Base-by-base conservation (phyloP, 2,888 invertebrate species). In the Ligdia adustata region DNA sequence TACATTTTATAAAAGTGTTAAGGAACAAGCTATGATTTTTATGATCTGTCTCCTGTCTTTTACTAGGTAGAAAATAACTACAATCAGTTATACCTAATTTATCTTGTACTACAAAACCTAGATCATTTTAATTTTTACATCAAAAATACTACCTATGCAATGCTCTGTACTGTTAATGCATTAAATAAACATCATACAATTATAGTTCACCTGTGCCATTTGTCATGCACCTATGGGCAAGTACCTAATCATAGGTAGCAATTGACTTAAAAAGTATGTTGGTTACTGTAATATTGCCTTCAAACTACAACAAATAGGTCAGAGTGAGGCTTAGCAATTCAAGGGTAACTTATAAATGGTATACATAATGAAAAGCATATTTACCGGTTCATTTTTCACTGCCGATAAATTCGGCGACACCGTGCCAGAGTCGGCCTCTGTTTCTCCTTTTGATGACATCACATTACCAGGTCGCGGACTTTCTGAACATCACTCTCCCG, bases 381-480 rank as follows among this genome's bases (percentile, higher is more conserved):
- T 79, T 60, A 89, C 88, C 78, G 85, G 85, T 82, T 90, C 90
- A 88, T 85, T 89, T 82, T 89, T 90, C 50, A 87, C 79, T 69
- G 67, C 66, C 60, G 76, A 60, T 60, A 82, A 68, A 71, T 83
- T 88, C 49, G 91, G 90, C 68, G 91, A 91, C 76, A 90, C 82
- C 64, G 90, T 89, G 87, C 90, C 91, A 62, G 90, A 90, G 65
- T 91, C 91, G 82, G 91, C 90, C 82, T 91, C 91, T 72, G 90
- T 90, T 86, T 90, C 91, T 79, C 89, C 90, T 83, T 90, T 87
- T 80, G 90, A 89, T 89, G 91, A 91, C 91, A 91, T 91, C 89
- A 90, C 91, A 89, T 82, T 79, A 81, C 82, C 82, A 84, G 74
- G 65, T 80, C 82, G 76, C 77, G 77, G 75, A 73, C 81, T 77